These are phyloP conservation scores for Theristicus caerulescens DNA, from an alignment of 2,113 vertebrate species.

Conservation along the genomic window DNA sequence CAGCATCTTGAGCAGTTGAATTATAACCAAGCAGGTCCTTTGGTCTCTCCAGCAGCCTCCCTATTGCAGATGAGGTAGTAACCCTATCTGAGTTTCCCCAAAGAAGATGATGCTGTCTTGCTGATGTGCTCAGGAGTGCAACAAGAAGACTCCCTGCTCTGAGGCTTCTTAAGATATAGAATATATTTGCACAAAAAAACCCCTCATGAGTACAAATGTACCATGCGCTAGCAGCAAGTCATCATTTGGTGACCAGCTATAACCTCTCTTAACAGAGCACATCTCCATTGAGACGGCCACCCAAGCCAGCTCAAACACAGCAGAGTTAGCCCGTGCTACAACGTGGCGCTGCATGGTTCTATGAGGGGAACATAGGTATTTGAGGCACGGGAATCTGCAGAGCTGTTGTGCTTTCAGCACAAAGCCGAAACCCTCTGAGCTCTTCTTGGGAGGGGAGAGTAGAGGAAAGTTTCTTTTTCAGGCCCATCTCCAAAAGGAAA, in stretches of 20 bases:
- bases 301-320: background rate
- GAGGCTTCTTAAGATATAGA: background rate
- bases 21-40: background rate
- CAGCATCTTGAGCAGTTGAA: background rate
- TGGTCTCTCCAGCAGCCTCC: background rate
- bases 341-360: accelerated
- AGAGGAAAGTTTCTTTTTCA: background rate
- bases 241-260: background rate
- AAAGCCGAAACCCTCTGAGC: background rate
- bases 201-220: accelerated
- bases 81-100: background rate
- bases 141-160: background rate
- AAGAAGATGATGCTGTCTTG: background rate
- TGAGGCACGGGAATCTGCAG: background rate
- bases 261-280: background rate
- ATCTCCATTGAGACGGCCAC: background rate
- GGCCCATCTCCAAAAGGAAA: background rate
- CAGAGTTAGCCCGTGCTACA: accelerated
- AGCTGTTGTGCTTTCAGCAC: background rate
- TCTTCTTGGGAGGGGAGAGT: background rate
- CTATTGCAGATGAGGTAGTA: background rate
- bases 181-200: background rate
- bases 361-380: background rate
- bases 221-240: background rate
- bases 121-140: background rate